These are phyloP conservation scores for Schizopygopsis malacanthus DNA, from an alignment of 2,797 vertebrate species.

Conservation along the genomic window DNA sequence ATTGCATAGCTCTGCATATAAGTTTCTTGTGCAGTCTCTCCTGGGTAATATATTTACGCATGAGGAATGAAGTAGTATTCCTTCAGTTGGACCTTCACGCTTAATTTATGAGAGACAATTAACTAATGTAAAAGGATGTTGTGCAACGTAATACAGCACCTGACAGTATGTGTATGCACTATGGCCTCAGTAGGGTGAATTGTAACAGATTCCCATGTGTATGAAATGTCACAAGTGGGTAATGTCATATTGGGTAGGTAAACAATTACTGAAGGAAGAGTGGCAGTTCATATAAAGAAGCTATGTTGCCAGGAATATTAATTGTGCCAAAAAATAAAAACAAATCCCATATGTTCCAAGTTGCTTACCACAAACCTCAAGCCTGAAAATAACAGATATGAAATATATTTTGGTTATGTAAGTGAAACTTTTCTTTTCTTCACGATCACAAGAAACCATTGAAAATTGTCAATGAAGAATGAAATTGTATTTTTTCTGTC, in stretches of 20 bases:
- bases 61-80: neutral
- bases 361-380: neutral
- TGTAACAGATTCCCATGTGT: neutral
- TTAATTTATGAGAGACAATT: neutral
- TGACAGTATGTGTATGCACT: neutral
- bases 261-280: neutral
- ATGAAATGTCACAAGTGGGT: neutral
- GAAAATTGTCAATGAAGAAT: neutral
- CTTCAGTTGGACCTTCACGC: neutral
- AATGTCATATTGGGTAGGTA: neutral
- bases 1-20: neutral
- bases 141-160: neutral
- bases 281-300: neutral
- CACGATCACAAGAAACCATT: neutral
- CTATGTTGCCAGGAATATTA: neutral
- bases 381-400: neutral
- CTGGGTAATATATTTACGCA: neutral
- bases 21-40: neutral
- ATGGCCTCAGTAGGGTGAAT: neutral
- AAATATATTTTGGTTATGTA: neutral
- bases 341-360: neutral
- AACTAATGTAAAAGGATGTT: neutral
- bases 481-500: neutral
- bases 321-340: neutral
- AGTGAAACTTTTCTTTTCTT: neutral